These are phyloP conservation scores for Potorous gilbertii DNA, from an alignment of 2,797 vertebrate species.

Conservation along the genomic window DNA sequence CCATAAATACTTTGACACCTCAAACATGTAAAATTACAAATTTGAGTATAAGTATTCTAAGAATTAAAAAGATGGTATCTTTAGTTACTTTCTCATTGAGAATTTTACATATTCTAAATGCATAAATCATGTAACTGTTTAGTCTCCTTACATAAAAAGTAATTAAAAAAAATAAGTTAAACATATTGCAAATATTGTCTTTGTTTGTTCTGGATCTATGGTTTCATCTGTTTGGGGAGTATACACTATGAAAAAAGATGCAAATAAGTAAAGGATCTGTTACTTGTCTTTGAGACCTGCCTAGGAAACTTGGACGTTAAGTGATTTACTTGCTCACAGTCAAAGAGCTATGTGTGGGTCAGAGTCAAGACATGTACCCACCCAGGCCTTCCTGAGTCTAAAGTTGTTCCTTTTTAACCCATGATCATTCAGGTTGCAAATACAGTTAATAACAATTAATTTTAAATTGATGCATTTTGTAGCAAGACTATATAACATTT, in stretches of 20 bases:
- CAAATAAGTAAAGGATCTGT: neutral
- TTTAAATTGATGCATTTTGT: slow-evolving; percentile 37
- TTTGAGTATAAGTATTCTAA: slow-evolving; percentile 29
- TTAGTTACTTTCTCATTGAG: neutral
- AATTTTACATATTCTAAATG: neutral
- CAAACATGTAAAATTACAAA: slow-evolving; percentile 4
- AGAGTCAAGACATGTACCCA: neutral
- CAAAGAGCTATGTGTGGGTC: neutral
- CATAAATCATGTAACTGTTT: neutral
- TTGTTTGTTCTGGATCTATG: neutral
- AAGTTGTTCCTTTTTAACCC: neutral
- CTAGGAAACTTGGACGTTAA: neutral
- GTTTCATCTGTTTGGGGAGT: neutral
- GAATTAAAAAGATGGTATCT: slow-evolving; percentile 16
- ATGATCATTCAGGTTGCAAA: slow-evolving; percentile 7
- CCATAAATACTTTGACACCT: neutral
- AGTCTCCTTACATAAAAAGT: neutral
- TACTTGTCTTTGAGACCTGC: neutral
- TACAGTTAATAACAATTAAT: slow-evolving; percentile 10
- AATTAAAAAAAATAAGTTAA: neutral
- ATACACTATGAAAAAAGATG: neutral
- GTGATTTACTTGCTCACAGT: neutral
- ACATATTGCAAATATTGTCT: neutral
- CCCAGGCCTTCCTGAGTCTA: neutral
- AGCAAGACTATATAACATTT: slow-evolving; percentile 6